phyloP scores from a whole-genome alignment of 2,888 invertebrate species.

The Oligia latruncula region DNA sequence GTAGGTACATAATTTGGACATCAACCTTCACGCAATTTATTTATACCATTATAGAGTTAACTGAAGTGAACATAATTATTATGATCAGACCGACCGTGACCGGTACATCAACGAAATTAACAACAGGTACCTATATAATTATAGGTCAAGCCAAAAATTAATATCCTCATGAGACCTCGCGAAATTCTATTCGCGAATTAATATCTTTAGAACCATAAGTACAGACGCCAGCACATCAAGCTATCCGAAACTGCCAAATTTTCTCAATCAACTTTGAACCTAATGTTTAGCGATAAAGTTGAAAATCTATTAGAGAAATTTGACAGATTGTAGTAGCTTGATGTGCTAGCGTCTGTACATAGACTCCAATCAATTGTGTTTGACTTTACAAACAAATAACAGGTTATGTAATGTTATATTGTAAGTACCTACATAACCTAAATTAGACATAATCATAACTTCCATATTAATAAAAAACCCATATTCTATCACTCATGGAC shows the following conservation, averaged over 20 bases:
- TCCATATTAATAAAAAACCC: background rate
- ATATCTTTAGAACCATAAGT: background rate
- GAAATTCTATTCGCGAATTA: background rate
- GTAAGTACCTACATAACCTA: no score
- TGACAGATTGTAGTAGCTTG: no score
- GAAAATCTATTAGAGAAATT: no score
- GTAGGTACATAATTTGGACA: background rate
- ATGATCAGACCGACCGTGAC: background rate
- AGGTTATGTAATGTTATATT: background rate
- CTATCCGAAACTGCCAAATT: no score
- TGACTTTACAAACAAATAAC: background rate
- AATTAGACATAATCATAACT: constrained; percentile 10
- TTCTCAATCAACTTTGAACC: no score
- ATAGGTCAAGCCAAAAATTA: background rate
- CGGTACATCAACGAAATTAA: background rate
- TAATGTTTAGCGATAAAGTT: no score
- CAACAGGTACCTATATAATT: no score
- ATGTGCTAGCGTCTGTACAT: no score
- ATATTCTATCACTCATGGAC: background rate
- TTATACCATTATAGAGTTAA: background rate
- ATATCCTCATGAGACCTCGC: no score
- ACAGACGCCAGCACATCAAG: no score
- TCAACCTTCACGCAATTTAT: background rate
- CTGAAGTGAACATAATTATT: background rate
- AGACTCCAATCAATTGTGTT: background rate